These are phyloP conservation scores for Elephas maximus DNA, from an alignment of 2,113 vertebrate genomes.

Conservation along the genomic window DNA sequence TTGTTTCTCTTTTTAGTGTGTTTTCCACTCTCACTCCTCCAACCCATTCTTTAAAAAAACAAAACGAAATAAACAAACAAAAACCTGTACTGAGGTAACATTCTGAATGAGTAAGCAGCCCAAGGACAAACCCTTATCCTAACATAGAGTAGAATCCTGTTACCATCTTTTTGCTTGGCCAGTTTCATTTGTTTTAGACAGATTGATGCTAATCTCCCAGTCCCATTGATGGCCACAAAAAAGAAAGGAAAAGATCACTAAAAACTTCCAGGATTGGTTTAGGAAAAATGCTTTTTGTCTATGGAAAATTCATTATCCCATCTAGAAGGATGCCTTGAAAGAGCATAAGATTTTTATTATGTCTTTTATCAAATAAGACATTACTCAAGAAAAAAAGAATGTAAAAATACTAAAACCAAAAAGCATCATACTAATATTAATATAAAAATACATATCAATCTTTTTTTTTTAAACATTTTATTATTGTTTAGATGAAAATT, in stretches of 20 bases:
- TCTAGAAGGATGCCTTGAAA: constrained; percentile 46
- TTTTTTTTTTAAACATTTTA: too few species aligned
- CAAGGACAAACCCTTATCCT: background rate
- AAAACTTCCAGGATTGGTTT: constrained; percentile 2
- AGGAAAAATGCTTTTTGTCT: constrained; percentile 27
- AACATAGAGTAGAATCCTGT: background rate
- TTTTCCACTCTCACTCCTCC: background rate
- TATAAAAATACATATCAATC: background rate
- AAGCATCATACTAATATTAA: background rate
- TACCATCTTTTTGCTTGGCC: background rate
- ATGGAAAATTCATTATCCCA: constrained; percentile 31
- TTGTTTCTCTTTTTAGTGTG: constrained; percentile 7
- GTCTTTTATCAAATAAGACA: constrained; percentile 3
- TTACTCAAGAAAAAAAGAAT: constrained; percentile 7
- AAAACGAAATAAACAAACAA: constrained; percentile 14
- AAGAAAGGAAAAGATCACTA: background rate
- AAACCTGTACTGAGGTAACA: background rate
- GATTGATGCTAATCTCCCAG: background rate
- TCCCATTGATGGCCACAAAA: background rate
- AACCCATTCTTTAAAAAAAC: constrained; percentile 32
- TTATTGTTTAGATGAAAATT: too few species aligned
- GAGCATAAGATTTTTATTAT: constrained; percentile 16
- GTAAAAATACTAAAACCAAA: background rate
- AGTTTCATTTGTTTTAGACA: background rate
- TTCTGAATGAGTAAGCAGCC: background rate